Conservation (phyloP, 2,888 invertebrate species). For the Sceliomorpha sp. region DNA sequence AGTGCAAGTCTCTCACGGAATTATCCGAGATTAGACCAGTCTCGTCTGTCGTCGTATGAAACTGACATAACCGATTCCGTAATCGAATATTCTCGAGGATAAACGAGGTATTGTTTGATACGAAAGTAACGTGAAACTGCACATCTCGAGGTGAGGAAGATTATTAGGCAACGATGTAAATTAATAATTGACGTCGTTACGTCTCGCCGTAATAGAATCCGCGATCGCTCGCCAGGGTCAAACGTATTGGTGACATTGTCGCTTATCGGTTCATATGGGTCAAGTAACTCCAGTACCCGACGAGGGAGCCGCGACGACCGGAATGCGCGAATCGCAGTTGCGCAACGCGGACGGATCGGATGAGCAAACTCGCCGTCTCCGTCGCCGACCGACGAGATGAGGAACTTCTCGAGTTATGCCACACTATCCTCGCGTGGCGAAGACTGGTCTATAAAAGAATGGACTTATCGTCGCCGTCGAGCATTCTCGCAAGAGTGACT, state of each 20-base stretch:
- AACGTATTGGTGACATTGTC: conserved; percentile 14
- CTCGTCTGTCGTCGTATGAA: conserved; percentile 8
- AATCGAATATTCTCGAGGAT: conserved; percentile 33
- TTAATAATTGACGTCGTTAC: conserved; percentile 40
- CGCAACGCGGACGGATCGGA: no score
- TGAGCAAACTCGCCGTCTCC: no score
- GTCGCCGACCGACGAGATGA: no score
- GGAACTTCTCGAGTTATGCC: conserved; percentile 6
- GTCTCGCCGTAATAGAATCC: conserved; percentile 46
- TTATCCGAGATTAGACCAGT: no score
- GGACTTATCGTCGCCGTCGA: background rate
- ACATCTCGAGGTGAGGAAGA: conserved; percentile 36
- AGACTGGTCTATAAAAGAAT: conserved; percentile 1
- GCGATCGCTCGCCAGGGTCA: conserved; percentile 15
- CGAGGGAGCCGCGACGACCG: conserved; percentile 55
- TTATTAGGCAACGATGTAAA: conserved; percentile 47
- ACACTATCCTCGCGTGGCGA: no score
- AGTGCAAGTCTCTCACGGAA: no score
- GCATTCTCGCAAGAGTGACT: background rate
- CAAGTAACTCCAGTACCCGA: conserved; percentile 65
- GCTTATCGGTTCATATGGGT: conserved; percentile 60
- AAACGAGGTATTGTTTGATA: conserved; percentile 12
- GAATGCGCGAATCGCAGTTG: background rate
- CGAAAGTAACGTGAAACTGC: conserved; percentile 18
- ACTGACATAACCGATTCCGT: conserved; percentile 21